Percentiles rank a stretch among this genome's conserved stretches.
Evolutionary conservation across 2,888 invertebrate genomes (phyloP).

Genomic region (Drosophila engyochracea): DNA sequence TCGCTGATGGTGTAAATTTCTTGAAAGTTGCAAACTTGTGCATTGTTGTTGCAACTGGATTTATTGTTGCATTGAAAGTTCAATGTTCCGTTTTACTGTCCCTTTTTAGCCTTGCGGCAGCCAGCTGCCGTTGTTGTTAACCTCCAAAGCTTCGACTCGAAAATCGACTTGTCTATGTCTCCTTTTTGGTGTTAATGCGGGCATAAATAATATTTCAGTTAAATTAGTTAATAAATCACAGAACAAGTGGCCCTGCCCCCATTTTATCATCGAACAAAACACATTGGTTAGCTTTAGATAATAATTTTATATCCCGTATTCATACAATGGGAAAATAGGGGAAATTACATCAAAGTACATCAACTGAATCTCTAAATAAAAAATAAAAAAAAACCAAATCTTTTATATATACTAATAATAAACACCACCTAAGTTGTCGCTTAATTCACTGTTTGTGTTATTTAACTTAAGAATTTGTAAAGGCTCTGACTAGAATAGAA

Average conservation of each 20-base stretch:
- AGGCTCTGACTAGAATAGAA: background rate
- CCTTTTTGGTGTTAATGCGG: constrained; percentile 21
- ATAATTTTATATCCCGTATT: background rate
- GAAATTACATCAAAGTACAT: background rate
- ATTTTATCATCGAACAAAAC: background rate
- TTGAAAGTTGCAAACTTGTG: constrained; percentile 74
- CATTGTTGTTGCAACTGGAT: constrained; percentile 61
- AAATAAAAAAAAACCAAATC: background rate
- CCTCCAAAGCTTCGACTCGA: constrained; percentile 18
- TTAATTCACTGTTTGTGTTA: background rate
- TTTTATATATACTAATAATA: background rate
- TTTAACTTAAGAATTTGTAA: background rate
- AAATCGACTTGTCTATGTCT: constrained; percentile 23
- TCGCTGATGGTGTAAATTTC: constrained; percentile 82
- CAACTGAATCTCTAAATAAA: background rate
- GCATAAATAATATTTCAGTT: constrained; percentile 66
- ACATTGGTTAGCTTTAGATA: background rate
- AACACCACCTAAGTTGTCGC: background rate
- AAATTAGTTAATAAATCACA: constrained; percentile 77
- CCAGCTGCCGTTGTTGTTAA: constrained; percentile 43
- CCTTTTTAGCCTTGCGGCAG: constrained; percentile 25
- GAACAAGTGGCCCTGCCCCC: constrained; percentile 1
- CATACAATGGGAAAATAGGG: background rate
- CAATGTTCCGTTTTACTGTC: constrained; percentile 59
- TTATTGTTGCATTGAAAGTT: constrained; percentile 53